Evolutionary conservation across 1,140 invertebrate species (phyloP), one percentile per base, ranked within the genome.

Genomic region (Bradysia coprophila): DNA sequence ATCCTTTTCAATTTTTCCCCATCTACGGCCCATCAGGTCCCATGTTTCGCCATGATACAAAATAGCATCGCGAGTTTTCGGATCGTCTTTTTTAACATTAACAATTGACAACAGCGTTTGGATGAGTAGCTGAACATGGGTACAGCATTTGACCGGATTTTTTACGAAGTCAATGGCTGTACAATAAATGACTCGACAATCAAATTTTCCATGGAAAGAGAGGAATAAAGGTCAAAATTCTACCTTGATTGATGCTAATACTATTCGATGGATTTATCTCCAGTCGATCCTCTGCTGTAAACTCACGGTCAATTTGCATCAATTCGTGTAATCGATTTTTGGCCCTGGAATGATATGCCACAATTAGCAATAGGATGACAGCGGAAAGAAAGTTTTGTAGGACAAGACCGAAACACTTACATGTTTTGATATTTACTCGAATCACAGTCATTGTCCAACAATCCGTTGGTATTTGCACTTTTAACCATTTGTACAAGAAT

Each of bases 401-500:
- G n/a, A n/a, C n/a, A n/a, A n/a, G n/a, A n/a, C n/a, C n/a, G n/a
- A n/a, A n/a, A 13, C 13, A 51, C 82, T 79, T 66, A 92, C 88
- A 89, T 82, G 57, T 91, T 88, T 59, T 95, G 90, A 57, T 86
- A 89, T 66, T 95, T 95, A 51, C 84, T 89, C 18, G 87, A 91
- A 62, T 95, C 92, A 55, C 90, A 92, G 59, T 98, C 94, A 57
- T 98, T 96, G 59, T 99, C 95, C 21, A 99, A 62, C 10, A 99
- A 61, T 3, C 95, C 94, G 65, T 98, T 98, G 0, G 94, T 98
- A 56, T 99, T 97, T 2, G 94, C 94, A 52, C 87, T 94, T 62
- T 99, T 98, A 1, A 99, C 96, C 96, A 99, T 99, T 65, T 99
- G 96, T 11, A 98, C 93, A 13, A 99, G 65, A 58, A 99, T 99